Base-by-base conservation (phyloP, 2,888 invertebrate genomes). In the Platypus cylindrus region DNA sequence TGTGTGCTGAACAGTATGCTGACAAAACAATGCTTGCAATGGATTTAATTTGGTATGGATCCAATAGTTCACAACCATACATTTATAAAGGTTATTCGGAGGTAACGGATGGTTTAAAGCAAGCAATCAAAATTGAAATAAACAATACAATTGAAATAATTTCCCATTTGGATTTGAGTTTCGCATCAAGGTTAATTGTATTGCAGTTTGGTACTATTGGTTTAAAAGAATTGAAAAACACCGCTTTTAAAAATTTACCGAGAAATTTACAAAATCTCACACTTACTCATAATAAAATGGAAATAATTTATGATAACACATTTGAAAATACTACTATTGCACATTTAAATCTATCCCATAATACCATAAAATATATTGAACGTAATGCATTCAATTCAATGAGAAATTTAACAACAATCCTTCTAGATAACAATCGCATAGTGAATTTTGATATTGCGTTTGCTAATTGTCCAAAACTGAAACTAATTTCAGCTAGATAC, bases 341-440 rank as follows among this genome's bases (percentile, higher is more conserved):
- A 30, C 41, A 46, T 24, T 39, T 55, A 29, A 52, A 55, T 37
- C 37, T 55, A 12, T 46, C 52, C 5, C 34, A 45, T 26, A 55
- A 55, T 36, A 46, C 48, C 25, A 46, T 55, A 12, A 33, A 46
- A 14, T 43, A 40, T 9, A 46, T 56, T 12, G 45, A 43, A 16
- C 43, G 49, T 3, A 36, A 43, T 13, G 52, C 54, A 5, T 56
- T 56, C 30, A 48, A 53, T 32, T 45, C 48, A 36, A 53, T 55
- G 50, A 41, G 42, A 3, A 44, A 43, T 16, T 41, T 55, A 16
- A 38, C 40, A 14, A 42, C 30, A 16, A 26, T 56, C 3, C 45
- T 45, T 26, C 36, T 55, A 28, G 52, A 54, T 34, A 44, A 49
- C 37, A 56, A 56, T 36, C 50, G 53, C 34, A 30, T 56, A 13